Evolutionary conservation across 2,888 invertebrate genomes (phyloP), one percentile per base, ranked within the genome.

Genomic region (Agonopterix heracliana): DNA sequence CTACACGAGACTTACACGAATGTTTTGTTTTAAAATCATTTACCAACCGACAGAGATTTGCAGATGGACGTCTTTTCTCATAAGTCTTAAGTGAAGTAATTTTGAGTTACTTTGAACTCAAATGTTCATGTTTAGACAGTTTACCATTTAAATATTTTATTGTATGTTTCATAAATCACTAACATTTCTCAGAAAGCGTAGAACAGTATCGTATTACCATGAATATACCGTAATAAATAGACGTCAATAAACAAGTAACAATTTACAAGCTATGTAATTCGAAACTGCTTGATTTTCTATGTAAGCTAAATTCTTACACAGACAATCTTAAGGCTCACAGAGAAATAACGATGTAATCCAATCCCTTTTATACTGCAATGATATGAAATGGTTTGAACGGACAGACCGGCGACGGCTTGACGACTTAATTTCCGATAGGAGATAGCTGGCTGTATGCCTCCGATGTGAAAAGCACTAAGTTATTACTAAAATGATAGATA

Each of bases 391-490:
- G 40, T 11, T 40, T n/a, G 26, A 26, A 26, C 26, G 26, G 26
- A 26, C 26, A 26, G 26, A 38, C 10, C 56, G 50, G 54, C 49
- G 54, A 51, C 56, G 54, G 51, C 47, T 48, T 56, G 51, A 44
- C 54, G 46, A 45, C 46, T 63, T 65, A 49, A 71, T 68, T 68
- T 71, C 71, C 70, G 58, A 61, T 53, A 55, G 58, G 63, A 64
- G 59, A 71, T 68, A 52, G 53, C 54, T 54, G 51, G 45, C 45
- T 44, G 46, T 42, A 46, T 45, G 50, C 5, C 26, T 26, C 53
- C 51, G 55, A 49, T 59, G 54, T 46, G 47, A 26, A 26, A 45
- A 36, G 3, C 35, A 36, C 10, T 11, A 12, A 43, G 17, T 43
- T 13, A 9, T 43, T 43, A 26, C 26, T 26, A 7, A 26, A 26